Base-by-base conservation (phyloP, 1,140 invertebrate species). In the Zophobas atratus region DNA sequence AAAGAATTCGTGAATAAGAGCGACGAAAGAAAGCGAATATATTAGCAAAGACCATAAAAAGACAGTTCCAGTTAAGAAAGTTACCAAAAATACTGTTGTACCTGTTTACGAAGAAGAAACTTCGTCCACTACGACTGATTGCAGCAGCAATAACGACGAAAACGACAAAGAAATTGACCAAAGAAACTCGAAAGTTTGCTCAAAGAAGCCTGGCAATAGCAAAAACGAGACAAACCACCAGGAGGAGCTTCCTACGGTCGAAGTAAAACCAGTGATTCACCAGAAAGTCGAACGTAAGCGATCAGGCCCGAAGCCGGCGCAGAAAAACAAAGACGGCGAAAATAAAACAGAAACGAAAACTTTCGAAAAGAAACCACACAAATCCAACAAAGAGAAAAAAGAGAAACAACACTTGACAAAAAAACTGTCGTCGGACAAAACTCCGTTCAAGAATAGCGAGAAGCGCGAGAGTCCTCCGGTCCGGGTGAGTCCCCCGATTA, bases 121-220 rank as follows among this genome's bases (percentile, higher is more conserved):
- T 1, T 93, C 92, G 6, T 93, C 93, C 0, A 93, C 92, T 0
- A 94, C 92, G 2, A 93, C 93, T 6, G 93, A 94, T 67, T 81
- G 79, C 79, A 82, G 82, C 48, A 79, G 78, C 32, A 85, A 83
- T 78, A 82, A 82, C 56, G 84, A 84, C 20, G 85, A 86, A 73
- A 77, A 79, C 43, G 84, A 85, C 34, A 86, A 85, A 81, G 82
- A 81, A 77, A 75, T 77, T 71, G 80, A 82, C 70, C 80, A 82
- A 81, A 82, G 76, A 81, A 75, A 79, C 60, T 34, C 57, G 41
- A 76, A 57, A 75, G 56, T 53, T 67, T 67, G 57, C 75, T 70
- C 75, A 67, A 67, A 76, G 57, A 56, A 76, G 63, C 20, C 49
- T 6, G 38, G 39, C 43, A 53, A 48, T 43, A 48, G n/a, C 38